Evolutionary conservation across 2,797 vertebrate species (phyloP), one percentile per base, ranked within the genome.

Genomic region (Anguilla anguilla): DNA sequence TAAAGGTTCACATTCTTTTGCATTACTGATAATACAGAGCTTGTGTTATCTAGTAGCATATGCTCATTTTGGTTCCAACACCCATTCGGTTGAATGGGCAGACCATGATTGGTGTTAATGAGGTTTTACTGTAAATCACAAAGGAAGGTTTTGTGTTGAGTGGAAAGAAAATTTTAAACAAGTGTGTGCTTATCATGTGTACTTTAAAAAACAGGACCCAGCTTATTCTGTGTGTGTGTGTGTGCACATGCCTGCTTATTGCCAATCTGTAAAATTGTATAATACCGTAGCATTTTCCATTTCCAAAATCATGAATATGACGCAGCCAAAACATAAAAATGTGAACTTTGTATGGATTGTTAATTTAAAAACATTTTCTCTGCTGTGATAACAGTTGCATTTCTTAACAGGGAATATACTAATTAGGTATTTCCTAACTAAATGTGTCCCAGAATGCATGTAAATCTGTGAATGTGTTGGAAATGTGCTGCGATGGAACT

Each of bases 191-290:
- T 87, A 46, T 79, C 19, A 39, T 79, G 15, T 22, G 35, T 79
- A 22, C 74, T 1, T 5, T 46, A 19, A 19, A 13, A 83, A 49
- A 86, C 28, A 17, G 85, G 85, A 39, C 53, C 59, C 59, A 67
- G 28, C 46, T 46, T 19, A 7, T 43, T 67, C 46, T 67, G 0
- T 35, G 67, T 90, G 91, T 92, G 90, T 93, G 93, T 93, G 92
- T 90, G 87, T 89, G 88, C 92, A 90, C 89, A 92, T 83, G 90
- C 89, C 2, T 61, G 15, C 59, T 39, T 39, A 39, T 39, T 39
- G 39, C 39, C 39, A 39, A 39, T 39, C 39, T 39, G 39, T 39
- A 39, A 39, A 39, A 39, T 39, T 39, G 39, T 39, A 39, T 39
- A 39, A 61, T 25, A 61, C 51, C 11, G 51, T 53, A 53, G 51